Evolutionary conservation across 2,113 vertebrate genomes (phyloP).

Genomic region (Notothenia coriiceps): DNA sequence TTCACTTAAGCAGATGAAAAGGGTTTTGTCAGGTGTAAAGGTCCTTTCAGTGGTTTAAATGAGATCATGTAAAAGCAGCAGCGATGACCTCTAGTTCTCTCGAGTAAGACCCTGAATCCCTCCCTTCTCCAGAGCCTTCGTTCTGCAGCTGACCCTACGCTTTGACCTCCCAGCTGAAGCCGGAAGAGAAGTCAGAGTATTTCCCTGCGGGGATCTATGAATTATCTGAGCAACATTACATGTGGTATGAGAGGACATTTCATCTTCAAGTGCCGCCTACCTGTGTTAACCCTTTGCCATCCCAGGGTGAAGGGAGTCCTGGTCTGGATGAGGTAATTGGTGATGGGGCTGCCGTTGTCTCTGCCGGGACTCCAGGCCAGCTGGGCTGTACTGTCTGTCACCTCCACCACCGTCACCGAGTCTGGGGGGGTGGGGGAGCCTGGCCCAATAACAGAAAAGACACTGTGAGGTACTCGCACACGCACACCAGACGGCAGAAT

Average conservation of each 20-base stretch:
- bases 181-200: slow-evolving; percentile 9
- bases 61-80: slow-evolving; percentile 38
- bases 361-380: slow-evolving; percentile 91
- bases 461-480: slow-evolving; percentile 59
- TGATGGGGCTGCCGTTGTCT: slow-evolving; percentile 92
- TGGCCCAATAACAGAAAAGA: slow-evolving; percentile 75
- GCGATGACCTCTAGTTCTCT: slow-evolving; percentile 26
- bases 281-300: slow-evolving; percentile 92
- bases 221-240: slow-evolving; percentile 39
- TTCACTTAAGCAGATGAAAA: slow-evolving; percentile 18
- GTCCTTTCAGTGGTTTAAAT: slow-evolving; percentile 32
- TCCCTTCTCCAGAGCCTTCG: slow-evolving; percentile 6
- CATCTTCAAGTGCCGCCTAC: slow-evolving; percentile 71
- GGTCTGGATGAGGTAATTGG: slow-evolving; percentile 89
- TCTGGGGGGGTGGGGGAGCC: slow-evolving; percentile 92
- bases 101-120: slow-evolving; percentile 19
- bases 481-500: slow-evolving; percentile 22
- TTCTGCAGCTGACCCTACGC: slow-evolving; percentile 42
- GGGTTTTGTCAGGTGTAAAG: slow-evolving; percentile 16
- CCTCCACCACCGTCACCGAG: slow-evolving; percentile 90
- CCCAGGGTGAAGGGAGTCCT: slow-evolving; percentile 94
- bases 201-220: slow-evolving; percentile 37
- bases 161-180: slow-evolving; percentile 26
- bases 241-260: slow-evolving; percentile 33
- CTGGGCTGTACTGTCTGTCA: slow-evolving; percentile 92